Conservation (phyloP, 2,888 invertebrate genomes). For the Flabesymbios commensalis region DNA sequence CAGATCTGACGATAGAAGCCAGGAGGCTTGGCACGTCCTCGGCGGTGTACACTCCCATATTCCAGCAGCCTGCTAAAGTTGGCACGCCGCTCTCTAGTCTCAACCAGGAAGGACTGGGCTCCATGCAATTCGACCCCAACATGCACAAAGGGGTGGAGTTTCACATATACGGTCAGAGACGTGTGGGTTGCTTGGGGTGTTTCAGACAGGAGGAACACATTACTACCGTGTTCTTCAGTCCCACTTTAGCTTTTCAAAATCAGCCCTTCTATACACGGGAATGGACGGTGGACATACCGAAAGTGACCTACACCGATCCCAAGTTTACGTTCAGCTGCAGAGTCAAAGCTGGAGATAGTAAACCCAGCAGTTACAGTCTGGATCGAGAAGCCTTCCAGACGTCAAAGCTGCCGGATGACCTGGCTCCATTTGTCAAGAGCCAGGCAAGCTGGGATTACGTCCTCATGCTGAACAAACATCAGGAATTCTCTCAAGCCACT, state of each 20-base stretch:
- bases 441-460: constrained; percentile 17
- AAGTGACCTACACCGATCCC: constrained; percentile 28
- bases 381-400: constrained; percentile 16
- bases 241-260: constrained; percentile 5
- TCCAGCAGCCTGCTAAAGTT: constrained; percentile 13
- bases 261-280: not conserved
- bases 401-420: constrained; percentile 12
- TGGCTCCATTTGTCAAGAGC: constrained; percentile 5
- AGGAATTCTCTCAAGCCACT: constrained; percentile 17
- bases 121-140: constrained; percentile 17
- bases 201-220: constrained; percentile 13
- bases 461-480: constrained; percentile 1
- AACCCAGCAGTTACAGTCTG: constrained; percentile 21
- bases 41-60: constrained; percentile 14
- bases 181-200: constrained; percentile 11
- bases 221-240: constrained; percentile 25
- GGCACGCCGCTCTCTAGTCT: constrained; percentile 8
- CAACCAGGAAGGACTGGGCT: constrained; percentile 5
- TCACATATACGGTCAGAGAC: constrained; percentile 13
- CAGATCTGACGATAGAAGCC: constrained; percentile 17
- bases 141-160: constrained; percentile 27
- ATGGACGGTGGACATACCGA: constrained; percentile 12
- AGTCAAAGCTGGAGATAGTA: constrained; percentile 7
- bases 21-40: constrained; percentile 24
- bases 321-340: constrained; percentile 18